Evolutionary conservation across 2,113 vertebrate species (phyloP), one percentile per base, ranked within the genome.

Genomic region (Dipodomys merriami): DNA sequence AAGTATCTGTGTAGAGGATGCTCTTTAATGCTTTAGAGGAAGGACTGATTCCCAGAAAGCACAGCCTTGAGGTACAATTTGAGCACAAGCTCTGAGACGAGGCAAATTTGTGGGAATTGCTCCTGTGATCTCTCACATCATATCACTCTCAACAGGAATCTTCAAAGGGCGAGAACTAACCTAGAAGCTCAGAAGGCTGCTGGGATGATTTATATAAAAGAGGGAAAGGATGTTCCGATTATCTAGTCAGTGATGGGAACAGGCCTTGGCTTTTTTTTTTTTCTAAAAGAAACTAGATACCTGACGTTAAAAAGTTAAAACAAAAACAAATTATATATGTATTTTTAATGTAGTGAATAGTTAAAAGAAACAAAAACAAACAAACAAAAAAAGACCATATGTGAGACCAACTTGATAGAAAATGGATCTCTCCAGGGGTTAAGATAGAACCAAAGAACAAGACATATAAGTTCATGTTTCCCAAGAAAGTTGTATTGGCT

Each of bases 11-110:
- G 49, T 39, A 89, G 69, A 85, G 0, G 39, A 57, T 87, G 23
- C 10, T 82, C 13, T 60, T 71, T 33, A 35, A 60, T 83, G 65
- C 73, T 68, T 64, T 15, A 62, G 27, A 76, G 53, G 83, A 94
- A 35, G 7, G 19, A 64, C 53, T 93, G 46, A 69, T 78, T 57
- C 44, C 65, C 84, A 71, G 68, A 93, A 85, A 81, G 82, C 88
- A 94, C 35, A 79, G 33, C 27, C 64, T 83, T 83, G 80, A 88
- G 62, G 49, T 93, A 85, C 83, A 33, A 16, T 81, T 92, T 35
- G 29, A 85, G 86, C 91, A 91, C 29, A 64, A 91, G 92, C 74
- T 23, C 69, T 72, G 11, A 80, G 30, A 30, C 81, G 11, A 72
- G 39, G 16, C 29, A 73, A 87, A 73, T 78, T 62, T 85, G 15